A percentile compares a stretch with the other conserved stretches of the same genome.
Evolutionary conservation across 1,140 invertebrate genomes (phyloP).

Genomic region (Caerostris darwini): DNA sequence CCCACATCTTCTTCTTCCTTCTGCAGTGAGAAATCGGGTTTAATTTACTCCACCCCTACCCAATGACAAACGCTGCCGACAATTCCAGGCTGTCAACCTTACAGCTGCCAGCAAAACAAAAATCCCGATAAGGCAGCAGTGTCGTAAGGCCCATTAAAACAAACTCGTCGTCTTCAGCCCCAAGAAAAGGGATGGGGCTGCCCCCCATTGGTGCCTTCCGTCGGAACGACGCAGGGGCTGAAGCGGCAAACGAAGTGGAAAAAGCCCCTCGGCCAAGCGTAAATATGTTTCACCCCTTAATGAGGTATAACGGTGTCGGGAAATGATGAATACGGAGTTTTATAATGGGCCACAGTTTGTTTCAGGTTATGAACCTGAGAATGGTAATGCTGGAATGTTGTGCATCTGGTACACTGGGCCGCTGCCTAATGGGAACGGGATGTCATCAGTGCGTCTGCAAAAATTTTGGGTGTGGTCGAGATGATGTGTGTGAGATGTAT

Average conservation of each 20-base stretch:
- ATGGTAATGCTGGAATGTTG: constrained; percentile 22
- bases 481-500: background rate
- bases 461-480: background rate
- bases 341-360: constrained; percentile 64
- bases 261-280: constrained; percentile 73
- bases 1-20: background rate
- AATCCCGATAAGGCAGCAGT: background rate
- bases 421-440: background rate
- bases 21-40: background rate
- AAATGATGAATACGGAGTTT: constrained; percentile 66
- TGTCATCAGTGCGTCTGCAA: background rate
- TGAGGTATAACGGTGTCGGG: constrained; percentile 59
- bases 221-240: background rate
- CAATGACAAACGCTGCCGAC: background rate
- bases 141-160: background rate
- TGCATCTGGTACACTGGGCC: background rate
- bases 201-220: constrained; percentile 38
- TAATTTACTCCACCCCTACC: background rate
- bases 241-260: constrained; percentile 63
- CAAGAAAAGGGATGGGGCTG: constrained; percentile 12
- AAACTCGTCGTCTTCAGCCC: background rate
- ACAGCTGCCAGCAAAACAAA: background rate
- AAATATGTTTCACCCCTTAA: constrained; percentile 62
- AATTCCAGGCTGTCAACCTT: background rate
- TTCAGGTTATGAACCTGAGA: constrained; percentile 46